Percentiles rank a stretch among this genome's conserved stretches.
phyloP scores from a whole-genome alignment of 1,140 invertebrate species.

The Aphidius gifuensis region DNA sequence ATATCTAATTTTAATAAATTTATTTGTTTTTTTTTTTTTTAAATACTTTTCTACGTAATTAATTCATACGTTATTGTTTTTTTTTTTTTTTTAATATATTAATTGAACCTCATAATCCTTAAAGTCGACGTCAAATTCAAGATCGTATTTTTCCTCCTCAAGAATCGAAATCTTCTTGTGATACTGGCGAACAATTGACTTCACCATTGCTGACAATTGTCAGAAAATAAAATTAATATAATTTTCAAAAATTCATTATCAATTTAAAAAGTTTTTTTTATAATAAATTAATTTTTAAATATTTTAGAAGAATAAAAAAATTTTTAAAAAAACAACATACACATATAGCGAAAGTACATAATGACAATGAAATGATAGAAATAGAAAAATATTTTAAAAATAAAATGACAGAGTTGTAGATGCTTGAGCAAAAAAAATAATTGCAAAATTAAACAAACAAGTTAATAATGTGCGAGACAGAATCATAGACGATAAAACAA shows the following conservation, averaged over 20 bases:
- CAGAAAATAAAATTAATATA: conserved; percentile 26
- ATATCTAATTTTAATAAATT: too few species aligned
- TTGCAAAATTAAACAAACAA: too few species aligned
- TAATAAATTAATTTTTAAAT: too few species aligned
- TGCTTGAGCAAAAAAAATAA: background rate
- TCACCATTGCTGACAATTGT: conserved; percentile 70
- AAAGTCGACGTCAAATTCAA: conserved; percentile 89
- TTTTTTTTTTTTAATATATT: conserved; percentile 14
- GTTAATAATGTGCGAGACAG: too few species aligned
- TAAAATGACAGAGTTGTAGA: background rate
- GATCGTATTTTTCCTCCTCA: conserved; percentile 94
- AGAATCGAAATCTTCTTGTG: conserved; percentile 81
- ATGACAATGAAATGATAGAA: too few species aligned
- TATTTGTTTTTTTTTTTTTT: background rate
- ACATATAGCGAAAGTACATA: too few species aligned
- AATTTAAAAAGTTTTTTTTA: too few species aligned
- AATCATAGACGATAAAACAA: too few species aligned
- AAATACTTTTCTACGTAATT: background rate
- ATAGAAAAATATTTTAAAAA: too few species aligned
- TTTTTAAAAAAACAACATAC: too few species aligned
- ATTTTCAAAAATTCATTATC: too few species aligned
- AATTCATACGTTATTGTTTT: background rate
- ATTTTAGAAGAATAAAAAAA: too few species aligned
- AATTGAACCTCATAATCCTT: conserved; percentile 81
- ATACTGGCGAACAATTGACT: conserved; percentile 81